These are phyloP conservation scores for Torymus tubicola DNA, from an alignment of 2,888 invertebrate genomes.

Conservation along the genomic window DNA sequence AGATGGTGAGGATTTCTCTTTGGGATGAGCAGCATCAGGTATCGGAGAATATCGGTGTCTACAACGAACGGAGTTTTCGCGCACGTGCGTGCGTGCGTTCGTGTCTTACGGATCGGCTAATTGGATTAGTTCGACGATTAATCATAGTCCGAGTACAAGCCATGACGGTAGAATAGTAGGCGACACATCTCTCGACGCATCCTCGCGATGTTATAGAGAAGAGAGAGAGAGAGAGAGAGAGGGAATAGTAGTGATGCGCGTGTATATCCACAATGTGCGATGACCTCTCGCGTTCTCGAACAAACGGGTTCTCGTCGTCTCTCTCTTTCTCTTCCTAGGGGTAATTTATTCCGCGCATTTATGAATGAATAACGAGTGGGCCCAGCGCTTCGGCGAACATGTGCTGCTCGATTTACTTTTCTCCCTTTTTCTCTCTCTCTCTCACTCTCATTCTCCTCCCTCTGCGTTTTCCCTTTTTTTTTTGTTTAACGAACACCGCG, in stretches of 20 bases:
- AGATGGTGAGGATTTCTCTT: too few relatives aligned
- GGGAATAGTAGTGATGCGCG: neutral
- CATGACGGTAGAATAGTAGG: too few relatives aligned
- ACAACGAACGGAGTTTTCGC: too few relatives aligned
- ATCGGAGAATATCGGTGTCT: too few relatives aligned
- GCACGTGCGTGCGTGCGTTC: too few relatives aligned
- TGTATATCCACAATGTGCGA: constrained; percentile 6
- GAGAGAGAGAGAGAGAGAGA: too few relatives aligned
- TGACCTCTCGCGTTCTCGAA: constrained; percentile 14
- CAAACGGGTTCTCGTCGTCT: constrained; percentile 23
- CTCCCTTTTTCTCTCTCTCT: neutral
- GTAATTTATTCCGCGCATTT: constrained; percentile 51
- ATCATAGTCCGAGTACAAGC: neutral
- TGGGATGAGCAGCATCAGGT: too few relatives aligned
- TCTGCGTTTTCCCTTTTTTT: neutral
- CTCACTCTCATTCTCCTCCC: neutral
- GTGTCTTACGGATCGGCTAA: neutral
- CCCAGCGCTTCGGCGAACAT: constrained; percentile 7
- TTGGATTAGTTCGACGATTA: constrained; percentile 26
- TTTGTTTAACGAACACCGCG: constrained; percentile 3
- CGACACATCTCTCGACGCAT: too few relatives aligned
- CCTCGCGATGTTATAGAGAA: too few relatives aligned
- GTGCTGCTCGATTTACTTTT: constrained; percentile 26
- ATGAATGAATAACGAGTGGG: constrained; percentile 47
- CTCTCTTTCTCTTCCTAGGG: neutral